phyloP scores from a whole-genome alignment of 2,888 invertebrate genomes.

The Odontocerum albicorne region DNA sequence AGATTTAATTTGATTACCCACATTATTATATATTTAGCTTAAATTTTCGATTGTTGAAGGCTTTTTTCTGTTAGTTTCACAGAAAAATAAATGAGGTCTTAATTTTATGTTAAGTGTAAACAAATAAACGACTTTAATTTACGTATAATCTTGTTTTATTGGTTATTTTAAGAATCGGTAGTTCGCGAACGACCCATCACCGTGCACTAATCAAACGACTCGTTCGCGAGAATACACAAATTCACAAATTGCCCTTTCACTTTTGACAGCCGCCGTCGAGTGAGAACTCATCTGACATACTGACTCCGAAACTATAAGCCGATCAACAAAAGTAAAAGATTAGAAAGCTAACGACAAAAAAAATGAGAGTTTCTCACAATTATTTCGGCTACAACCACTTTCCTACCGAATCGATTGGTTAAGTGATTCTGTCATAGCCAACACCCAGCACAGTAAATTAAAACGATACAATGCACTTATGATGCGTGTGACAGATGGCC shows the following conservation, averaged over 20 bases:
- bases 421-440: conserved; percentile 7
- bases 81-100: too few relatives aligned
- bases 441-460: conserved; percentile 13
- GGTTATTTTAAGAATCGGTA: too few relatives aligned
- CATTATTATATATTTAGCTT: too few relatives aligned
- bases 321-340: neutral
- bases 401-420: neutral
- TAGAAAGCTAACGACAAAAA: conserved; percentile 22
- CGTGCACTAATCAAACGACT: neutral
- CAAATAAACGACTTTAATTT: too few relatives aligned
- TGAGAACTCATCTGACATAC: conserved; percentile 17
- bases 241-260: conserved; percentile 22
- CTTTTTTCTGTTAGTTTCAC: too few relatives aligned
- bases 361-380: conserved; percentile 19
- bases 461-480: neutral
- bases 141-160: too few relatives aligned
- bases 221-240: neutral
- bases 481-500: conserved; percentile 6
- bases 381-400: neutral
- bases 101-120: too few relatives aligned
- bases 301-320: conserved; percentile 9
- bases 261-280: conserved; percentile 25
- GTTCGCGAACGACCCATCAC: too few relatives aligned
- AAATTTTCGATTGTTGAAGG: too few relatives aligned
- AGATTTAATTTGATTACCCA: too few relatives aligned